Evolutionary conservation across 2,888 invertebrate species (phyloP), one percentile per base, ranked within the genome.

Genomic region (Chrysolina oricalcia): DNA sequence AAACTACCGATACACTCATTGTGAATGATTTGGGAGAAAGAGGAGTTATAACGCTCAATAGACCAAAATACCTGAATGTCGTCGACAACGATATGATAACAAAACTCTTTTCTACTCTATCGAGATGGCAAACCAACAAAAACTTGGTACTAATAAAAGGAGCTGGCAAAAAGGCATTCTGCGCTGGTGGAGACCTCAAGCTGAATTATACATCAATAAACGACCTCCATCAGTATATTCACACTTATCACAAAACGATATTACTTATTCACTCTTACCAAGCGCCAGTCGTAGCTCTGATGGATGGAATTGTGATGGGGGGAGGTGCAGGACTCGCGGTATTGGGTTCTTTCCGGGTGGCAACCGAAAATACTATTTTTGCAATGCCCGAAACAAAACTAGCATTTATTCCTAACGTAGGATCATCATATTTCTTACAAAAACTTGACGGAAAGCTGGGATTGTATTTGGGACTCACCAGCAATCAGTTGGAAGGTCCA

Each of bases 351-450:
- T 99, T 96, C 87, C 91, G 98, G 76, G 93, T 99, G 40, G 98
- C 98, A 0, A 98, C 98, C 0, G 99, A 99, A 87, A 94, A 93
- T 82, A 98, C 98, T 0, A 84, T 98, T 40, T 96, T 98, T 87
- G 98, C 99, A 0, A 99, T 99, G 99, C 99, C 99, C 0, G 99
- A 99, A 90, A 98, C 98, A 0, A 96, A 95, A n/a, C 98, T 99
- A 83, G 99, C 98, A 10, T 90, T 99, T 48, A 97, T 98, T 53
- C 98, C 99, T 0, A 99, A 99, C 91, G 98, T 98, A 9, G 99
- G 99, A 0, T 98, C 96, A 0, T 95, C 96, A 0, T 94, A 97
- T 85, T 97, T 99, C 87, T 90, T 99, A 70, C 95, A 99, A 0
- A 92, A 97, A 77, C 88, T 99, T 63, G 91, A 92, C 72, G 96